Base-by-base conservation (phyloP, 2,797 vertebrate genomes). In the Argyrosomus regius region DNA sequence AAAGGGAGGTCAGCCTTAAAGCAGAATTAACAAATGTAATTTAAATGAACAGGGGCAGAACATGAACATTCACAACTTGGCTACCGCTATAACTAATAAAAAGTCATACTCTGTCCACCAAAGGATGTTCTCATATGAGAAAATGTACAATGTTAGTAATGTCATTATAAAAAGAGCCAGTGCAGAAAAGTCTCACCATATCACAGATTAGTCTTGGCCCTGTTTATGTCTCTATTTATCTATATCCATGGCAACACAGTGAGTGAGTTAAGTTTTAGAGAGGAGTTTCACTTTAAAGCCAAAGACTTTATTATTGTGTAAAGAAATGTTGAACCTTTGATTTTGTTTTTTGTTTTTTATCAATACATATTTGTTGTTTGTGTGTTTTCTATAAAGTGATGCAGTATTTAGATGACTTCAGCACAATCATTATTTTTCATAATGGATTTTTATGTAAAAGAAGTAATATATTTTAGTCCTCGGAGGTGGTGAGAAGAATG, bases 391-490 rank as follows among this genome's bases (percentile, higher is more conserved):
- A 86, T 85, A 75, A 76, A 80, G 56, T 46, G 52, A 82, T 66
- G 77, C 77, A 70, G 24, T 83, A 87, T 90, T 84, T 82, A 80
- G 45, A 72, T 81, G 16, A 71, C 45, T 76, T 80, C 49, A 82
- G 70, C 71, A 76, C 76, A 81, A 65, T 78, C 72, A 66, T 80
- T 88, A 84, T 87, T 90, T 92, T 92, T 94, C 76, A 91, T 78
- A 89, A 83, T 82, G 66, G 65, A 87, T 85, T 89, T 93, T 85
- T 91, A 88, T 91, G 89, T 88, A 83, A 91, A 83, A 89, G 66
- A 92, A 91, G 68, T 94, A 95, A 95, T 95, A 94, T 95, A 95
- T 95, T 94, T 93, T 87, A 88, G 53, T 68, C 76, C 72, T 88
- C 62, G 82, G 79, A 59, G n/a, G 45, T 82, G 69, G 57, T 59